phyloP scores from a whole-genome alignment of 2,888 invertebrate species.

The Calliopum simillimum region DNA sequence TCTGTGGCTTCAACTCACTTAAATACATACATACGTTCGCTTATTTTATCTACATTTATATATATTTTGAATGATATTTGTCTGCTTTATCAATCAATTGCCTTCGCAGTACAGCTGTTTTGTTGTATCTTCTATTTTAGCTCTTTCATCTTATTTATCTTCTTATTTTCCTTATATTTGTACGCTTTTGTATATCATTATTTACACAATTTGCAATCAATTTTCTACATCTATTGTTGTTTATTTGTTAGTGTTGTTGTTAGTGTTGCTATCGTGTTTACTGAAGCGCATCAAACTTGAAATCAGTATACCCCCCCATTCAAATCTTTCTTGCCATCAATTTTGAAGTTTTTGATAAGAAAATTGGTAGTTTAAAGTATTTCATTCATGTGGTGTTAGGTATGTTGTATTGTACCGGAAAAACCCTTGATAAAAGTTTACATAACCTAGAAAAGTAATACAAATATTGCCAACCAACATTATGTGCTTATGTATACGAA shows the following conservation, averaged over 20 bases:
- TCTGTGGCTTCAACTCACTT: slow-evolving; percentile 11
- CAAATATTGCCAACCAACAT: no score
- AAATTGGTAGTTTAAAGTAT: no score
- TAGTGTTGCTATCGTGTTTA: not conserved
- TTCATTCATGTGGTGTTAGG: no score
- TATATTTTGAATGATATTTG: not conserved
- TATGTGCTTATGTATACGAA: no score
- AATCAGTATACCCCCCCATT: not conserved
- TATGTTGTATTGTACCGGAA: no score
- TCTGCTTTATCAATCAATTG: not conserved
- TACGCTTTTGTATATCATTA: not conserved
- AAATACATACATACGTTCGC: not conserved
- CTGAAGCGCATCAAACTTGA: not conserved
- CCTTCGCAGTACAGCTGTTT: not conserved
- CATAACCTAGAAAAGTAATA: no score
- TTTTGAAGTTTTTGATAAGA: no score
- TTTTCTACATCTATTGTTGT: not conserved
- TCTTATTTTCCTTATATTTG: not conserved
- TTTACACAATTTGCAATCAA: not conserved
- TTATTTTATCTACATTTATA: no score
- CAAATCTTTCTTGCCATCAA: no score
- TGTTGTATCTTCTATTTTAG: not conserved
- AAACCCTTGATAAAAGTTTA: no score
- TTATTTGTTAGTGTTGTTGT: not conserved
- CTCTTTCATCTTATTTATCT: not conserved